Base-by-base conservation (phyloP, 2,888 invertebrate species). In the Phyllotreta striolata region DNA sequence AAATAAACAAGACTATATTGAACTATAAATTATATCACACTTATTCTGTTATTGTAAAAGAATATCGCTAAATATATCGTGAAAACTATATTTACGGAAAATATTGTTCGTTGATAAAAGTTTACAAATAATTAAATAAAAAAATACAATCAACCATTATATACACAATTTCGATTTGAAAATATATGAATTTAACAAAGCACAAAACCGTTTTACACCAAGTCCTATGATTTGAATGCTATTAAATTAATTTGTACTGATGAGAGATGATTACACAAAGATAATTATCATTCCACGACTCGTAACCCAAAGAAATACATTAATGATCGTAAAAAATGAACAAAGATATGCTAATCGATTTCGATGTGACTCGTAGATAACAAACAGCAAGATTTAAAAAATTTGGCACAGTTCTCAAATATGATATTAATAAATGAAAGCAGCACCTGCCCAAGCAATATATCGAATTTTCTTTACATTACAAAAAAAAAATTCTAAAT, bases 41-140 rank as follows among this genome's bases (percentile, higher is more conserved):
- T 34, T 14, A 55, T 55, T 55, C 55, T 35, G 59, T 63, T 24
- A 51, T 59, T 65, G 66, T 66, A 69, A 68, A 70, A 72, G 71
- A 61, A 64, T 70, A 71, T 69, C 70, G 63, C 74, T 77, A 75
- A 74, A 73, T 74, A 74, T 74, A 74, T 75, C 75, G 69, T 72
- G 70, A 66, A 67, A 57, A 64, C 66, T 34, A 70, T 70, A 70
- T 74, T 72, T 66, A 71, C 70, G 67, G 66, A 72, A 67, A 69
- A 67, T 69, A 69, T 65, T 58, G 62, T 66, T 69, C 66, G 68
- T 64, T 68, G 66, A 61, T 58, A 57, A 61, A 44, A 52, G 46
- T 43, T 66, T 52, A 66, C 55, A 54, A 54, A 54, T 10, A 46
- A 67, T 63, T 63, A 65, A 63, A 62, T 65, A 61, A 65, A 63